Evolutionary conservation across 2,797 vertebrate species (phyloP).

Genomic region (Spondyliosoma cantharus): DNA sequence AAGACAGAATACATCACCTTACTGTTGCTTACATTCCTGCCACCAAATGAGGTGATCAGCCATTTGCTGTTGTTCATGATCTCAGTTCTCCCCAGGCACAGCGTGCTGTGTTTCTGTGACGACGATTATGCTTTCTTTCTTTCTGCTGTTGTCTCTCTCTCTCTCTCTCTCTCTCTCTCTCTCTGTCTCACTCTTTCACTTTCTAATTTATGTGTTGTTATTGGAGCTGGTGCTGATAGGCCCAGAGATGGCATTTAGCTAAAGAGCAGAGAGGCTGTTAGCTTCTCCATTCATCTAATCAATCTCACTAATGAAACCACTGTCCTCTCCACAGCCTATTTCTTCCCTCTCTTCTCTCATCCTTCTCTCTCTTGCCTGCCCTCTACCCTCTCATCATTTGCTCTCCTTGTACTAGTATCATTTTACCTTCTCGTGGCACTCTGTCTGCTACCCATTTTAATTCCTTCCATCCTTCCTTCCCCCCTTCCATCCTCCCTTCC

Average conservation of each 20-base stretch:
- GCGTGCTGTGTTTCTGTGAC: slow-evolving; percentile 52
- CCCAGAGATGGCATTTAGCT: slow-evolving; percentile 85
- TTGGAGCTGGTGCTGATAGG: slow-evolving; percentile 79
- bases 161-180: background rate
- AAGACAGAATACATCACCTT: slow-evolving; percentile 15
- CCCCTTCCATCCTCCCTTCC: slow-evolving; percentile 28
- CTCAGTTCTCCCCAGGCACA: slow-evolving; percentile 44
- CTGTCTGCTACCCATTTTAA: slow-evolving; percentile 1
- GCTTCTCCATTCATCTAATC: slow-evolving; percentile 84
- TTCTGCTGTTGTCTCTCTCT: slow-evolving; percentile 36
- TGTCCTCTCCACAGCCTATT: slow-evolving; percentile 74
- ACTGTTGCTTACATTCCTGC: slow-evolving; percentile 49
- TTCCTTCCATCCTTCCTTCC: slow-evolving; percentile 26
- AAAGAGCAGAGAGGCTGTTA: slow-evolving; percentile 85
- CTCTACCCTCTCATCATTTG: slow-evolving; percentile 71
- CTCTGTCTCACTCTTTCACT: background rate
- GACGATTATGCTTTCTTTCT: slow-evolving; percentile 63
- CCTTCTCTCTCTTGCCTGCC: slow-evolving; percentile 51
- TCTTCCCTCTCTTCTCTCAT: slow-evolving; percentile 56
- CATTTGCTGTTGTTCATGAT: slow-evolving; percentile 44
- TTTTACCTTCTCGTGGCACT: slow-evolving; percentile 33
- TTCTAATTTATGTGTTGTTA: slow-evolving; percentile 81
- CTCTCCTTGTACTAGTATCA: slow-evolving; percentile 48
- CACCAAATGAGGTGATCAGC: slow-evolving; percentile 61
- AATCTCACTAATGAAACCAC: slow-evolving; percentile 84